phyloP scores from a whole-genome alignment of 2,888 invertebrate species.

The Pammene aurita region DNA sequence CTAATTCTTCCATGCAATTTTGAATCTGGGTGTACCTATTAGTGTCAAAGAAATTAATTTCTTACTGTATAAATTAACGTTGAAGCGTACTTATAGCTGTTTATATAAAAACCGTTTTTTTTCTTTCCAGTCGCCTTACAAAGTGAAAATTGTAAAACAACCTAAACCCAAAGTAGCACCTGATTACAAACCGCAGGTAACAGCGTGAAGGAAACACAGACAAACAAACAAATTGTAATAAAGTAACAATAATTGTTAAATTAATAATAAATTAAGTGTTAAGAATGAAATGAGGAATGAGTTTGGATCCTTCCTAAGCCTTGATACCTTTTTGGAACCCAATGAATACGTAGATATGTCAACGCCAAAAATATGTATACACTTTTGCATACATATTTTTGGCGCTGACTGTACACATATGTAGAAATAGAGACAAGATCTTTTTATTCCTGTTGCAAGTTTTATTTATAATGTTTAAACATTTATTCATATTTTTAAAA shows the following conservation, averaged over 20 bases:
- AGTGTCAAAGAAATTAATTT: too few species aligned
- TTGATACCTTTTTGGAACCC: not conserved
- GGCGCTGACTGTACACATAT: too few species aligned
- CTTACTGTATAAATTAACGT: too few species aligned
- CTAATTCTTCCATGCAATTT: too few species aligned
- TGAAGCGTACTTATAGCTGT: not conserved
- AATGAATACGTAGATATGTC: not conserved
- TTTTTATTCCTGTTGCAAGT: not conserved
- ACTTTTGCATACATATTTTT: too few species aligned
- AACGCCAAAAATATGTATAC: not conserved
- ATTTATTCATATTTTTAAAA: too few species aligned
- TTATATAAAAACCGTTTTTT: slow-evolving; percentile 27
- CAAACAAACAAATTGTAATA: slow-evolving; percentile 20
- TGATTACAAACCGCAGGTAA: slow-evolving; percentile 72
- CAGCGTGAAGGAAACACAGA: slow-evolving; percentile 20
- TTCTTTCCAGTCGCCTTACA: slow-evolving; percentile 72
- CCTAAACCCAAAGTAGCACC: slow-evolving; percentile 75
- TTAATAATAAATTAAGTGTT: slow-evolving; percentile 34
- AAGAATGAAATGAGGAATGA: slow-evolving; percentile 34
- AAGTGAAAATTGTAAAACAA: slow-evolving; percentile 83
- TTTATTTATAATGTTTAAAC: not conserved
- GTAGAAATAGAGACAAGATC: too few species aligned
- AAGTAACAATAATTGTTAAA: slow-evolving; percentile 32
- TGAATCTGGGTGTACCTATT: too few species aligned
- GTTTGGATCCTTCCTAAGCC: slow-evolving; percentile 28